phyloP scores from a whole-genome alignment of 2,113 vertebrate species.

The Anser cygnoides region DNA sequence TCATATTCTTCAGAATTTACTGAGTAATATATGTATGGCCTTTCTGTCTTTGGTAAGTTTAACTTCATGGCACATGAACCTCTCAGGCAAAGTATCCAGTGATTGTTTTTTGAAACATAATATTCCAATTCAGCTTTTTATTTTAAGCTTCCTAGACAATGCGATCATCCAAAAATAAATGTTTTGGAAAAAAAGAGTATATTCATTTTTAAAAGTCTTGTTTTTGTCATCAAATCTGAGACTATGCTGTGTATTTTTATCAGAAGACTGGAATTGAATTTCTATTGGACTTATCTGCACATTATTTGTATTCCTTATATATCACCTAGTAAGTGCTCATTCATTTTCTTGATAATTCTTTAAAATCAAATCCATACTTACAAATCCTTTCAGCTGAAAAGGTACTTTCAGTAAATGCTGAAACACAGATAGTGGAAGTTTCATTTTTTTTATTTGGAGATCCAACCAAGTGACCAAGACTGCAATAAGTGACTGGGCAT shows the following conservation, averaged over 20 bases:
- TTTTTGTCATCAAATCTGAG: background rate
- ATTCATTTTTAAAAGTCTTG: background rate
- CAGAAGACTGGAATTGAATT: background rate
- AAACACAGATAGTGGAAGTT: accelerated
- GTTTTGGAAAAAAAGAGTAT: background rate
- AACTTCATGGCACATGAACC: background rate
- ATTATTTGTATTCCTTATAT: background rate
- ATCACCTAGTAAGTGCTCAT: background rate
- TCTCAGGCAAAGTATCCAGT: background rate
- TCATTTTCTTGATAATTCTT: background rate
- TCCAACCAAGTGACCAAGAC: background rate
- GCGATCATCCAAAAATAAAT: background rate
- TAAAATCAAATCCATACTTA: background rate
- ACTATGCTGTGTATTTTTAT: background rate
- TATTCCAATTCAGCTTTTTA: background rate
- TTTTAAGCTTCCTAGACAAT: background rate
- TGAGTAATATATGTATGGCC: background rate
- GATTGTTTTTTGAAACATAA: background rate
- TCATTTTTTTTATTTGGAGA: background rate
- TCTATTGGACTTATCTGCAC: background rate
- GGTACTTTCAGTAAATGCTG: background rate
- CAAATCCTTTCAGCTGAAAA: background rate
- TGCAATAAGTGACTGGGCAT: background rate
- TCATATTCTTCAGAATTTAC: background rate
- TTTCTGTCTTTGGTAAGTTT: background rate